phyloP scores from a whole-genome alignment of 35 echinoderm and acorn worm genomes.

The Antedon bifida region DNA sequence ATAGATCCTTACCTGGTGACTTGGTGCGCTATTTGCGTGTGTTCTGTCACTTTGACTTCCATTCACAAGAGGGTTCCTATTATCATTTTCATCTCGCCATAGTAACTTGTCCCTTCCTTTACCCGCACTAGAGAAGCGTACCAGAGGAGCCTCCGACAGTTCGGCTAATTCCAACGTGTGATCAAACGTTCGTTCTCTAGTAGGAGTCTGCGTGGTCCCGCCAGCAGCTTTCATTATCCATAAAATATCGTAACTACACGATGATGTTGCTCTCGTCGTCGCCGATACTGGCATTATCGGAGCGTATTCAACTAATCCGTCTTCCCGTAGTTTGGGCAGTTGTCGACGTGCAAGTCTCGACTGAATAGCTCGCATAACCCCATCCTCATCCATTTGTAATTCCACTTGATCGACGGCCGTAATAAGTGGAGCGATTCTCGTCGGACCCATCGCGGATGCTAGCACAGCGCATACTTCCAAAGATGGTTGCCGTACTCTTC shows the following conservation, averaged over 20 bases:
- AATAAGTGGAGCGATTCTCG: constrained; percentile 70
- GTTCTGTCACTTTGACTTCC: constrained; percentile 3
- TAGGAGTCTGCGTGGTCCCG: constrained; percentile 54
- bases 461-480: constrained; percentile 87
- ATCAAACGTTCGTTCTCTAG: constrained; percentile 51
- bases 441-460: constrained; percentile 94
- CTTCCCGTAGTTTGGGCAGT: constrained; percentile 63
- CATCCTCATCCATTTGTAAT: constrained; percentile 82
- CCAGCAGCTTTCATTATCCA: constrained; percentile 92
- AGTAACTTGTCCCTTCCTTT: constrained; percentile 70
- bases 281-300: constrained; percentile 61
- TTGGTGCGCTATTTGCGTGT: constrained; percentile 80
- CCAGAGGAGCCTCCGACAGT: constrained; percentile 51
- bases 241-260: constrained; percentile 37
- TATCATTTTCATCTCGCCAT: constrained; percentile 72
- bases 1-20: constrained; percentile 61
- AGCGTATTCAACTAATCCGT: constrained; percentile 78
- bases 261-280: constrained; percentile 35
- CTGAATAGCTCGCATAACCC: constrained; percentile 93
- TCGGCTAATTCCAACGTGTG: constrained; percentile 61
- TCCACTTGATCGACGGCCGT: constrained; percentile 88
- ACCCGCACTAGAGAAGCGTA: constrained; percentile 73
- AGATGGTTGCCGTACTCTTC: constrained; percentile 76
- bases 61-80: constrained; percentile 22
- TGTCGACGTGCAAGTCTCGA: constrained; percentile 79